Base-by-base conservation (phyloP, 2,113 vertebrate species). In the Carettochelys insculpta region DNA sequence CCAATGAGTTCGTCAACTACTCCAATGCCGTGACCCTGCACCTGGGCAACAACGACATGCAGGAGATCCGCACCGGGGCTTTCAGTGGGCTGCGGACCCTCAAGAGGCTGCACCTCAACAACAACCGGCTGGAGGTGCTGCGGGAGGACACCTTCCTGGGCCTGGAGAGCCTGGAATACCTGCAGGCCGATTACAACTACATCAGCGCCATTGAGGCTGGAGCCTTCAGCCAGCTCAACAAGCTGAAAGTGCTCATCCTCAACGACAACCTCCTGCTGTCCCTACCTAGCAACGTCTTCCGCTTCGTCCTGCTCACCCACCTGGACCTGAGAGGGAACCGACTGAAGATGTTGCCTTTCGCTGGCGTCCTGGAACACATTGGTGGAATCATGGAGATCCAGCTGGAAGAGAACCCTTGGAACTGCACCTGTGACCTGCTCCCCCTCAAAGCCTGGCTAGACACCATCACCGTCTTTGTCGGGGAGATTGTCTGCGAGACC, bases 361-460 rank as follows among this genome's bases (percentile, higher is more conserved):
- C 99, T 0, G 99, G 99, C 1, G 99, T 99, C 82, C 96, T 99
- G 83, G 99, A 99, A 95, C 99, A 99, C 94, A 99, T 99, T 3
- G 99, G 99, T 3, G 99, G 99, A 51, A 99, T 99, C 94, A 99
- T 99, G 99, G 99, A 99, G 97, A 99, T 99, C 92, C 99, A 99
- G 97, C 97, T 99, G 88, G 99, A 99, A 91, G 99, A 99, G 93
- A 99, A 99, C 90, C 99, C 99, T 0, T 99, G 99, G 99, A 99
- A 99, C 86, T 99, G 99, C 97, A 99, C 99, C 41, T 99, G 99
- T 1, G 99, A 99, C 94, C 96, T 99, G 82, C 98, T 99, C 61
- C 98, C 99, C 1, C 98, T 99, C 52, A 99, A 99, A 95, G 98
- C 99, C 61, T 99, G 99, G 99, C 94, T 99, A 78, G 99, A 99